Evolutionary conservation across 2,797 vertebrate species (phyloP).

Genomic region (Protonibea diacanthus): DNA sequence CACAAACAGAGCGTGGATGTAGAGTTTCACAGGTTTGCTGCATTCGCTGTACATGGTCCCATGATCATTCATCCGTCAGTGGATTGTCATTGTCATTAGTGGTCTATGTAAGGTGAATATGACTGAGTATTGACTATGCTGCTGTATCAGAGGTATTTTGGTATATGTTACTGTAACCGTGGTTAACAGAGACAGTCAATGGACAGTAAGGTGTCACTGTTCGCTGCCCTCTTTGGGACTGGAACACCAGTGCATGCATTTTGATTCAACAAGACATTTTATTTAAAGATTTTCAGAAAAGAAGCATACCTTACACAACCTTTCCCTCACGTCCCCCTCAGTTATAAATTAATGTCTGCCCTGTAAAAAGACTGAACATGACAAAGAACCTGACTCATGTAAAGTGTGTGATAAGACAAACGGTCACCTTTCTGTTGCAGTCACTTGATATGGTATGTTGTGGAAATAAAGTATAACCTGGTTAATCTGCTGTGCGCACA

Average conservation of each 20-base stretch:
- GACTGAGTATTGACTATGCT: slow-evolving; percentile 57
- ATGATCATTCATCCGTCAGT: slow-evolving; percentile 55
- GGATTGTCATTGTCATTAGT: slow-evolving; percentile 53
- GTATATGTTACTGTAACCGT: slow-evolving; percentile 56
- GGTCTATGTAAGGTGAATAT: slow-evolving; percentile 58
- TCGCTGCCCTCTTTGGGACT: slow-evolving; percentile 14
- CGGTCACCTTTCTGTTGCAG: slow-evolving; percentile 56
- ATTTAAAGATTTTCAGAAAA: slow-evolving; percentile 13
- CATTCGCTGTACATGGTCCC: slow-evolving; percentile 53
- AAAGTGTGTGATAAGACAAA: slow-evolving; percentile 59
- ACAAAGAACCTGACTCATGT: slow-evolving; percentile 39
- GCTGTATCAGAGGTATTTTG: slow-evolving; percentile 65
- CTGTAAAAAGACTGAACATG: slow-evolving; percentile 47
- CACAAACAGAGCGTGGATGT: slow-evolving; percentile 5
- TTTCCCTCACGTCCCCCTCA: background rate
- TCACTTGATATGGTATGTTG: slow-evolving; percentile 76
- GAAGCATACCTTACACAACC: slow-evolving; percentile 5
- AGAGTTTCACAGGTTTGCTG: slow-evolving; percentile 33
- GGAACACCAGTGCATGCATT: slow-evolving; percentile 57
- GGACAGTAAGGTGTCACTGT: slow-evolving; percentile 10
- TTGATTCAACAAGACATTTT: slow-evolving; percentile 12
- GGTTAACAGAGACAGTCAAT: slow-evolving; percentile 27
- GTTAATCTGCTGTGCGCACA: slow-evolving; percentile 75
- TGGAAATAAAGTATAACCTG: slow-evolving; percentile 78
- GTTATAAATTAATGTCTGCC: slow-evolving; percentile 7